Percentiles rank a stretch among this genome's conserved stretches.
Conservation (phyloP, 2,888 invertebrate genomes). For the Thumatha senex region DNA sequence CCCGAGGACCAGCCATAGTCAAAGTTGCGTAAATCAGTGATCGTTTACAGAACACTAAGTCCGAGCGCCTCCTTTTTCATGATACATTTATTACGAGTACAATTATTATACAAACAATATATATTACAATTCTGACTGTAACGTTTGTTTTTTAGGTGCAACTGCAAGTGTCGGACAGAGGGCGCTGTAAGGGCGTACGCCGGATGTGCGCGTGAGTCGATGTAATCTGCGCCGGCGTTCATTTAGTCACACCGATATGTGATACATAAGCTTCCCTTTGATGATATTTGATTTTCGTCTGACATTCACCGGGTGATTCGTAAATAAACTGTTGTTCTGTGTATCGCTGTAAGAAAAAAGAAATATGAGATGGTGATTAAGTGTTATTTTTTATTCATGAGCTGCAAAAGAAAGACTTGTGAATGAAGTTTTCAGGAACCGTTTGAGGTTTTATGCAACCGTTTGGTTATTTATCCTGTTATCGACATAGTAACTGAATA, state of each 20-base stretch:
- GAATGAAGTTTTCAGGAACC: not conserved
- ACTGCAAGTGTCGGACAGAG: conserved; percentile 24
- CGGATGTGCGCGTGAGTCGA: conserved; percentile 56
- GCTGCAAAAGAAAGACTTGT: not conserved
- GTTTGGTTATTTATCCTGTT: too few relatives aligned
- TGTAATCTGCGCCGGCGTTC: conserved; percentile 53
- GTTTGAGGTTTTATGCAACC: not conserved
- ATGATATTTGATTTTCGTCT: conserved; percentile 57
- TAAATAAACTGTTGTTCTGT: conserved; percentile 45
- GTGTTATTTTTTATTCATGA: conserved; percentile 1
- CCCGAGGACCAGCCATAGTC: too few relatives aligned
- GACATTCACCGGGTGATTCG: conserved; percentile 49
- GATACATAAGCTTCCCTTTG: conserved; percentile 63
- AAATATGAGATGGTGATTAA: conserved; percentile 15
- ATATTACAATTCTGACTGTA: conserved; percentile 6
- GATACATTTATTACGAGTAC: too few relatives aligned
- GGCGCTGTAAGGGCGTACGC: conserved; percentile 43
- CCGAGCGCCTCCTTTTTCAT: too few relatives aligned
- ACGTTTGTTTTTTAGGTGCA: conserved; percentile 21
- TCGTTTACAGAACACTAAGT: too few relatives aligned
- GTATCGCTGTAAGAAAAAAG: conserved; percentile 26
- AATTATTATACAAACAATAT: too few relatives aligned
- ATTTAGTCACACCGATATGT: conserved; percentile 54
- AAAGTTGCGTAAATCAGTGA: too few relatives aligned
- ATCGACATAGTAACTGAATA: too few relatives aligned